A percentile compares a stretch with the other conserved stretches of the same genome.
phyloP scores from a whole-genome alignment of 1,140 invertebrate genomes.

The Heterodera schachtii region DNA sequence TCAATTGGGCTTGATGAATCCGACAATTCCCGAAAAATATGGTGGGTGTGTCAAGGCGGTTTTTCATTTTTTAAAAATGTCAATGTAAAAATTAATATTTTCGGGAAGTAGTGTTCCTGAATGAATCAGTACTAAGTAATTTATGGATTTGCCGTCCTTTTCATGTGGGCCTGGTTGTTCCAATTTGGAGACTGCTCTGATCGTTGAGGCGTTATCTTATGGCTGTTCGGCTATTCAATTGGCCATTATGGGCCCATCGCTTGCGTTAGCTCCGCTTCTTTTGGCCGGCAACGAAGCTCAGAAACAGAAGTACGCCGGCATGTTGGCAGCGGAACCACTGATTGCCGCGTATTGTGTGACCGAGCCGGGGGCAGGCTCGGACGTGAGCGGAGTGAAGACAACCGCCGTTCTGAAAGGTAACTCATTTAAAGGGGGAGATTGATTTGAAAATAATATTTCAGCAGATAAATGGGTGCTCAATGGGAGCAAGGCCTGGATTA shows the following conservation, averaged over 20 bases:
- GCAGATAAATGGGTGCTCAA: slow-evolving; percentile 52
- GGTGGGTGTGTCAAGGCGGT: slow-evolving; percentile 47
- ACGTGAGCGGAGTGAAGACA: slow-evolving; percentile 57
- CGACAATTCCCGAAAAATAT: slow-evolving; percentile 76
- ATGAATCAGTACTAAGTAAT: slow-evolving; percentile 6
- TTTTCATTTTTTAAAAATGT: no score
- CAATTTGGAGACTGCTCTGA: slow-evolving; percentile 81
- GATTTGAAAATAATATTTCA: background rate
- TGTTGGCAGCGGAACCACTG: slow-evolving; percentile 81
- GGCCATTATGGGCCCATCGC: slow-evolving; percentile 71
- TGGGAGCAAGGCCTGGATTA: slow-evolving; percentile 47
- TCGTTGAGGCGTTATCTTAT: slow-evolving; percentile 85
- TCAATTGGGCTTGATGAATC: slow-evolving; percentile 83
- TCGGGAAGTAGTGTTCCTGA: background rate
- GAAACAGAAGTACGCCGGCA: slow-evolving; percentile 88
- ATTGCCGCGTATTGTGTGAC: slow-evolving; percentile 80
- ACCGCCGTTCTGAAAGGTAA: slow-evolving; percentile 51
- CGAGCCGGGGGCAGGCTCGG: slow-evolving; percentile 83
- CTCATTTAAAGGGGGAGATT: background rate
- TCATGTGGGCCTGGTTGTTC: slow-evolving; percentile 60
- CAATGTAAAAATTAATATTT: no score
- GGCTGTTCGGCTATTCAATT: slow-evolving; percentile 91
- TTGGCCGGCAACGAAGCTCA: slow-evolving; percentile 83
- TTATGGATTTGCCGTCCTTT: background rate
- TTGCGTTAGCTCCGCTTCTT: slow-evolving; percentile 84